phyloP scores from a whole-genome alignment of 2,888 invertebrate species.

The Dryobota labecula region DNA sequence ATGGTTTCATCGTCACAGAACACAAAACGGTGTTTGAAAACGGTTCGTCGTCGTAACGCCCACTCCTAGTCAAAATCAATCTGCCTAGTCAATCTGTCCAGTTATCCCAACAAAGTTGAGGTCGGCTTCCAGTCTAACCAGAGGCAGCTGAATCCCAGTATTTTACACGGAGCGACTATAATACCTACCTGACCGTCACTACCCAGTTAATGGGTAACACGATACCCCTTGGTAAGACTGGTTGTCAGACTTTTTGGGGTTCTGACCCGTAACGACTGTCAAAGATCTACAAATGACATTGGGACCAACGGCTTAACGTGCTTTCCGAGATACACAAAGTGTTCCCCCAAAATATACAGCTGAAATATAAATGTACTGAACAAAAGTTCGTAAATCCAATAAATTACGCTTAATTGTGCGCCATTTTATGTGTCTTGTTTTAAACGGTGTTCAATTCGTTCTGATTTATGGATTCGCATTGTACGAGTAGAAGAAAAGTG shows the following conservation, averaged over 20 bases:
- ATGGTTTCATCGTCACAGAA: too few species aligned
- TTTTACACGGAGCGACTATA: neutral
- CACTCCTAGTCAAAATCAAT: neutral
- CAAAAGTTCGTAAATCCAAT: constrained; percentile 61
- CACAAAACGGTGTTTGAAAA: too few species aligned
- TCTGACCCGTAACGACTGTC: neutral
- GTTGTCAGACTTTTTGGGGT: neutral
- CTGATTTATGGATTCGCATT: constrained; percentile 65
- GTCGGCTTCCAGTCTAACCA: neutral
- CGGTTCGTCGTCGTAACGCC: too few species aligned
- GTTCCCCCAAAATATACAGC: constrained; percentile 11
- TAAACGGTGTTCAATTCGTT: constrained; percentile 64
- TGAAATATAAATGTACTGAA: constrained; percentile 49
- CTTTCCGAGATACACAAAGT: neutral
- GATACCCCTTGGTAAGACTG: neutral
- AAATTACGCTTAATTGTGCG: constrained; percentile 63
- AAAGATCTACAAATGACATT: neutral
- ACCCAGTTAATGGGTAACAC: neutral
- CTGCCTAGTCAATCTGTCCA: too few species aligned
- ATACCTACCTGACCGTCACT: neutral
- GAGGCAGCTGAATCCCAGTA: neutral
- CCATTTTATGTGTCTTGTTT: constrained; percentile 66
- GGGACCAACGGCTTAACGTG: too few species aligned
- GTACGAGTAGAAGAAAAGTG: constrained; percentile 54
- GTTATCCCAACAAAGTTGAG: too few species aligned